Conservation (phyloP, 2,797 vertebrate species). For the Melanogrammus aeglefinus region DNA sequence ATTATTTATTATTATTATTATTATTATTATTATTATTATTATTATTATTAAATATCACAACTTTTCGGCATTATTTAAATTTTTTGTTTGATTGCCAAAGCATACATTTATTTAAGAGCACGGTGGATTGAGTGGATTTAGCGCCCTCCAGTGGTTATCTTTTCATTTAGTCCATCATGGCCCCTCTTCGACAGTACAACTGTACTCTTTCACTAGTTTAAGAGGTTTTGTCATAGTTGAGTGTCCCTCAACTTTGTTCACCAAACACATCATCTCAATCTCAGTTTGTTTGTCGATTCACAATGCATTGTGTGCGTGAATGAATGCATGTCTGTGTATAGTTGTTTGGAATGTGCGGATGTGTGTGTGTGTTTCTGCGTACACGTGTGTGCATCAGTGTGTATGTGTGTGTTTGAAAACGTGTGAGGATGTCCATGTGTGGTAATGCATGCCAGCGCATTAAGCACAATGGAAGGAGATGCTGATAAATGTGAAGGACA, state of each 20-base stretch:
- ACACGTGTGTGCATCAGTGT: neutral
- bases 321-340: constrained; percentile 14
- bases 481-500: constrained; percentile 73
- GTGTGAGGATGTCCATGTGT: constrained; percentile 34
- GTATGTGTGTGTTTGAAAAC: constrained; percentile 33
- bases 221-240: neutral
- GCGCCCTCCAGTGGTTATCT: constrained; percentile 52
- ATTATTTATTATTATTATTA: no score
- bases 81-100: neutral
- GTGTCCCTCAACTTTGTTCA: neutral
- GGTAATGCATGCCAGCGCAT: constrained; percentile 5
- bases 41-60: no score
- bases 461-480: constrained; percentile 53
- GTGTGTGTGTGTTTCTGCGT: constrained; percentile 7
- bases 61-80: no score
- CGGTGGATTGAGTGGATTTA: constrained; percentile 9
- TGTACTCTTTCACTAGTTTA: neutral
- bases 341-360: constrained; percentile 9
- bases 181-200: neutral
- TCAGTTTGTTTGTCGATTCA: neutral
- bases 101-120: neutral
- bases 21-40: no score
- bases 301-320: constrained; percentile 12
- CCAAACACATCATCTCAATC: neutral
- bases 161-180: neutral